Conservation (phyloP, 2,888 invertebrate species). For the Drosophila suboccidentalis region DNA sequence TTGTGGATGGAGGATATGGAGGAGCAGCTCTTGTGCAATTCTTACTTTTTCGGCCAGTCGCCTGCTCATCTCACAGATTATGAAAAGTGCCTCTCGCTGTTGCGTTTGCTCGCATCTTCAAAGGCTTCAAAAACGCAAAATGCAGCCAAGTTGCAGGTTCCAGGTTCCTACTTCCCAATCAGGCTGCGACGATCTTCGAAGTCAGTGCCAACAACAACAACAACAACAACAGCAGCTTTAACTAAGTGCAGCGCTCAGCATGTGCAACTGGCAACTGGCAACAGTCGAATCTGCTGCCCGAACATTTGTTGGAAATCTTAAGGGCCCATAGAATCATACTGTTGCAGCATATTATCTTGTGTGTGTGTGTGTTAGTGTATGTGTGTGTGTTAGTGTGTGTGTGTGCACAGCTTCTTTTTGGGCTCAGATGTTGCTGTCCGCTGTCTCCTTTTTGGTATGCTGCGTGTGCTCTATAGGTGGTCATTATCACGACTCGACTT, state of each 20-base stretch:
- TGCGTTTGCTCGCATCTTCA: conserved; percentile 73
- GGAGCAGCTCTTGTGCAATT: conserved; percentile 60
- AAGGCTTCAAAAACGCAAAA: conserved; percentile 49
- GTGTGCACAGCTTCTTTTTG: conserved; percentile 50
- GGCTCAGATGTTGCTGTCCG: conserved; percentile 52
- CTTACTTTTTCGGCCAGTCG: conserved; percentile 39
- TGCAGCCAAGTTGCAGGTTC: conserved; percentile 39
- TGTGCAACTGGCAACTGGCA: conserved; percentile 54
- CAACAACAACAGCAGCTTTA: conserved; percentile 38
- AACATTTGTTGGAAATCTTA: conserved; percentile 48
- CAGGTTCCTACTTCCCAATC: conserved; percentile 59
- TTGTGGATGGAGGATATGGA: too few species aligned
- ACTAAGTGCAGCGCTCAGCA: conserved; percentile 75
- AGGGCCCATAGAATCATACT: conserved; percentile 50
- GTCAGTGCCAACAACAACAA: conserved; percentile 16
- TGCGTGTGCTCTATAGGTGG: conserved; percentile 80
- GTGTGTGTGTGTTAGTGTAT: not conserved
- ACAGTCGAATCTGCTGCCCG: conserved; percentile 5
- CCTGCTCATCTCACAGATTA: conserved; percentile 72
- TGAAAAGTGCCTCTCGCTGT: conserved; percentile 69
- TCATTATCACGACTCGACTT: conserved; percentile 78
- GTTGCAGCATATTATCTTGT: conserved; percentile 14
- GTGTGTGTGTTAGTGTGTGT: conserved; percentile 13
- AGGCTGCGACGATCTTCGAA: conserved; percentile 64
- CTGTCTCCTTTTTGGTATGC: conserved; percentile 56